These are phyloP conservation scores for Nipponia nippon DNA, from an alignment of 2,113 vertebrate genomes.

Conservation along the genomic window DNA sequence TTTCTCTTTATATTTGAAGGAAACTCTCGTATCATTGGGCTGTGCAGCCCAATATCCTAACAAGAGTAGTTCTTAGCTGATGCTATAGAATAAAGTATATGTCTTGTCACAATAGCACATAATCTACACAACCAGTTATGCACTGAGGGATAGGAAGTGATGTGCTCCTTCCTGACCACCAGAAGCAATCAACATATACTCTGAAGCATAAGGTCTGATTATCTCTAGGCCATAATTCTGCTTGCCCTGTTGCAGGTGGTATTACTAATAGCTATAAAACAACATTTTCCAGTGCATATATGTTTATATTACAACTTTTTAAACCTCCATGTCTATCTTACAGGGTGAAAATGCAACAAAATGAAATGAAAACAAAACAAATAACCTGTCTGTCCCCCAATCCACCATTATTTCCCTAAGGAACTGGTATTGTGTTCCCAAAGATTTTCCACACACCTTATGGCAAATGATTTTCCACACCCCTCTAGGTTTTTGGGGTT, in stretches of 20 bases:
- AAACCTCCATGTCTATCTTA: neutral
- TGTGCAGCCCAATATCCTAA: neutral
- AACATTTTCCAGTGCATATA: constrained; percentile 5
- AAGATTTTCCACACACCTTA: constrained; percentile 51
- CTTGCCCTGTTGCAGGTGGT: neutral
- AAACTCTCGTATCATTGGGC: neutral
- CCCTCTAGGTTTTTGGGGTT: neutral
- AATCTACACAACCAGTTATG: neutral
- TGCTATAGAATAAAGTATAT: neutral
- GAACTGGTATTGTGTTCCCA: constrained; percentile 33
- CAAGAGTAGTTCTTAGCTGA: neutral
- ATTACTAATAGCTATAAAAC: constrained; percentile 50
- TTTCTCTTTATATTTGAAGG: neutral
- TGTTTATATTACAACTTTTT: neutral
- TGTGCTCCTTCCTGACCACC: neutral
- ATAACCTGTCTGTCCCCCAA: neutral
- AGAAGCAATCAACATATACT: neutral
- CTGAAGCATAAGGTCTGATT: neutral
- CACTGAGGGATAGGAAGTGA: neutral
- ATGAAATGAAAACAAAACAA: constrained; percentile 13
- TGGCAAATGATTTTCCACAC: constrained; percentile 19
- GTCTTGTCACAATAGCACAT: neutral
- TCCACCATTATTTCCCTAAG: neutral
- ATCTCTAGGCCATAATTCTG: neutral
- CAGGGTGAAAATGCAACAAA: neutral